A percentile compares a stretch with the other conserved stretches of the same genome.
Evolutionary conservation across 1,140 invertebrate genomes (phyloP).

Genomic region (Thaumatotibia leucotreta): DNA sequence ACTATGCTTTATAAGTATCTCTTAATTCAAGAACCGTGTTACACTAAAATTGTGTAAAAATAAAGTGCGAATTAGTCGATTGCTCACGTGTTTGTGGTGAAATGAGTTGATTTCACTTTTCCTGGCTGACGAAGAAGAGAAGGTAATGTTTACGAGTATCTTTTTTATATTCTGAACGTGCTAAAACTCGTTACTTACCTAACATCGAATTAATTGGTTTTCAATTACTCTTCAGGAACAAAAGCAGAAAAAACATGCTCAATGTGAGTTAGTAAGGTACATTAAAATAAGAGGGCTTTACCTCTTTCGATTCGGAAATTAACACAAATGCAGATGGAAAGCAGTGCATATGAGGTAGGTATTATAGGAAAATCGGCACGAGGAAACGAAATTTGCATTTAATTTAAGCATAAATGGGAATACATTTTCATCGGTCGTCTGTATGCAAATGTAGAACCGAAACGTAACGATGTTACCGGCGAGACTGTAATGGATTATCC

Average conservation of each 20-base stretch:
- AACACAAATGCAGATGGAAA: background rate
- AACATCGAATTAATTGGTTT: too few relatives aligned
- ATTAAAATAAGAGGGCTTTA: background rate
- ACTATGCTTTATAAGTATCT: conserved; percentile 11
- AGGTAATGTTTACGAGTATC: background rate
- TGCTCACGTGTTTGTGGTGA: conserved; percentile 2
- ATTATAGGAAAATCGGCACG: conserved; percentile 28
- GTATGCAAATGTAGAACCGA: conserved; percentile 44
- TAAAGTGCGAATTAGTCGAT: conserved; percentile 3
- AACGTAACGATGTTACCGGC: conserved; percentile 51
- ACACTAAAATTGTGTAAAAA: conserved; percentile 2
- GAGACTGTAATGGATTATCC: conserved; percentile 36
- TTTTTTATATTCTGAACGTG: too few relatives aligned
- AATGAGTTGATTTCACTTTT: conserved; percentile 4
- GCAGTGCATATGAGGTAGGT: conserved; percentile 14
- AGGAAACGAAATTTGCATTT: conserved; percentile 42
- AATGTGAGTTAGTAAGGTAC: too few relatives aligned
- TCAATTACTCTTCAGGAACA: too few relatives aligned
- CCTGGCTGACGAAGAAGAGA: background rate
- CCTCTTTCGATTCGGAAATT: background rate
- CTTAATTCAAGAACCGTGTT: conserved; percentile 3
- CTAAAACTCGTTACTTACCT: too few relatives aligned
- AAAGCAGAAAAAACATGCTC: background rate
- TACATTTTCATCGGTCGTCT: conserved; percentile 43
- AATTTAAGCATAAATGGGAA: conserved; percentile 45